Evolutionary conservation across 2,888 invertebrate genomes (phyloP).

Genomic region (Gymnosoma rotundatum): DNA sequence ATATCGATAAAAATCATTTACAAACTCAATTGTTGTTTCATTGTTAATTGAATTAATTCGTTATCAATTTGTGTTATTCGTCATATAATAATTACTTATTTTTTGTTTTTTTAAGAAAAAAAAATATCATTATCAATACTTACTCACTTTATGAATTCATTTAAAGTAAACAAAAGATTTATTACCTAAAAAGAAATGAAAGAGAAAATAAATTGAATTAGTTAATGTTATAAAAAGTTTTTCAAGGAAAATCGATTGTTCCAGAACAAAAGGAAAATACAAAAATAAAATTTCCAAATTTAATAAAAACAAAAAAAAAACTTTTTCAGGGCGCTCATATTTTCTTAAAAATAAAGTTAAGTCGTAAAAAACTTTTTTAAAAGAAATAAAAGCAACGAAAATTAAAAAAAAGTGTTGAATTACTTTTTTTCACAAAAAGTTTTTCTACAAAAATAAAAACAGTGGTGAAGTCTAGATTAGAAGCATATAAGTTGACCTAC

Average conservation of each 20-base stretch:
- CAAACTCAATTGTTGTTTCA: too few relatives aligned
- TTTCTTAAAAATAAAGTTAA: not conserved
- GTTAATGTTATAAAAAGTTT: conserved; percentile 33
- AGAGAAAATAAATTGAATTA: conserved; percentile 27
- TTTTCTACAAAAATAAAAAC: not conserved
- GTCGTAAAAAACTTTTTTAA: too few relatives aligned
- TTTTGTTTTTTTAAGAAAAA: not conserved
- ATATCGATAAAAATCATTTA: too few relatives aligned
- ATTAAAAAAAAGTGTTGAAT: not conserved
- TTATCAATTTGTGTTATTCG: not conserved
- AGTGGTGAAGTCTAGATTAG: conserved; percentile 1
- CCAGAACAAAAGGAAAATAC: conserved; percentile 12
- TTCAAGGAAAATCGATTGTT: conserved; percentile 62
- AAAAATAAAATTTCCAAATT: conserved; percentile 1
- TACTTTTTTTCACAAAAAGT: not conserved
- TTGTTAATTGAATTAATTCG: not conserved
- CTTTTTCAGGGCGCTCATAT: not conserved
- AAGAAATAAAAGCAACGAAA: not conserved
- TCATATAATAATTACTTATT: conserved; percentile 13
- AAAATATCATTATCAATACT: conserved; percentile 14
- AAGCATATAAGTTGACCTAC: conserved; percentile 11
- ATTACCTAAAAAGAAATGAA: conserved; percentile 62
- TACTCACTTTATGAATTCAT: conserved; percentile 51
- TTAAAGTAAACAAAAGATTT: conserved; percentile 58
- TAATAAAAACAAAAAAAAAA: conserved; percentile 2